Percentiles rank a stretch among this genome's conserved stretches.
Conservation (phyloP, 1,140 invertebrate species). For the Mactra quadrangularis region DNA sequence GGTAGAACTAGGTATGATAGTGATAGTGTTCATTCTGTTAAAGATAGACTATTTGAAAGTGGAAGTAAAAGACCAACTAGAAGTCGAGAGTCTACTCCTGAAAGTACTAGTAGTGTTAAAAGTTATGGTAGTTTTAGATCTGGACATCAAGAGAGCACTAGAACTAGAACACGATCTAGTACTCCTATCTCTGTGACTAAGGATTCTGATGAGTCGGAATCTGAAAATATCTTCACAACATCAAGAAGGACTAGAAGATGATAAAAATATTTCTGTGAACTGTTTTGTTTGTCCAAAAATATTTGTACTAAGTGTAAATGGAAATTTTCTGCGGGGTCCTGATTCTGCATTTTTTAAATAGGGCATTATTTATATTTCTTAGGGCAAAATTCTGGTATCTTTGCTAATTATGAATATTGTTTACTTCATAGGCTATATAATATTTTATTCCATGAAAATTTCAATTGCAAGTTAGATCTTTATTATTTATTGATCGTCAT, state of each 20-base stretch:
- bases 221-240: conserved; percentile 46
- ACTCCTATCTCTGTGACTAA: conserved; percentile 30
- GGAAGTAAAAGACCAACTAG: conserved; percentile 48
- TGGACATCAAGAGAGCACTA: conserved; percentile 1
- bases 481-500: too few species aligned
- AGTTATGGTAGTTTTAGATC: conserved; percentile 55
- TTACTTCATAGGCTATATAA: too few species aligned
- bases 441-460: too few species aligned
- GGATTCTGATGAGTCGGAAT: conserved; percentile 54
- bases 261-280: too few species aligned
- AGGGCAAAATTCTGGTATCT: too few species aligned
- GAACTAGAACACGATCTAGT: conserved; percentile 38
- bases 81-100: conserved; percentile 65
- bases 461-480: too few species aligned
- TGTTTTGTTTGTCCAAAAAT: too few species aligned
- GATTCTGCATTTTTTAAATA: too few species aligned
- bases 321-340: too few species aligned
- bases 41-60: conserved; percentile 53
- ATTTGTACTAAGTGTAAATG: too few species aligned
- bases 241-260: conserved; percentile 20
- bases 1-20: conserved; percentile 56
- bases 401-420: too few species aligned
- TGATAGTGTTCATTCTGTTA: conserved; percentile 47
- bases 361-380: too few species aligned
- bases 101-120: conserved; percentile 60